Evolutionary conservation across 2,797 vertebrate genomes (phyloP).

Genomic region (Apogon hyalosoma): DNA sequence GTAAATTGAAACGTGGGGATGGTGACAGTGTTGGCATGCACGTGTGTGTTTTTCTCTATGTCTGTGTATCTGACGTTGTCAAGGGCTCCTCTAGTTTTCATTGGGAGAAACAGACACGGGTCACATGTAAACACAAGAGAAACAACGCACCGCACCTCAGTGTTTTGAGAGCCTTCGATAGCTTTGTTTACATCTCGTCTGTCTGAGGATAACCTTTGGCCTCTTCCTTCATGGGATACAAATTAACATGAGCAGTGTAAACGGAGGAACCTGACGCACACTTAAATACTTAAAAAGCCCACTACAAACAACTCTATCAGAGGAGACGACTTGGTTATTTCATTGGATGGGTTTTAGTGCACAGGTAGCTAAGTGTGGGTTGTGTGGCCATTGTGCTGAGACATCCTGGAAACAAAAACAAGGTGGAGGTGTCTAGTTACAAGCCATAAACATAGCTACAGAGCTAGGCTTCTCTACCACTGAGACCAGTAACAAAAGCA

Average conservation of each 20-base stretch:
- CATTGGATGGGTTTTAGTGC: constrained; percentile 4
- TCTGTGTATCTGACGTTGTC: constrained; percentile 29
- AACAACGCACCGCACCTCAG: constrained; percentile 34
- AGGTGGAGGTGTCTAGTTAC: constrained; percentile 47
- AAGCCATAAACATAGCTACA: constrained; percentile 22
- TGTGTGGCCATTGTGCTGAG: constrained; percentile 27
- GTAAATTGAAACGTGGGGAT: constrained; percentile 31
- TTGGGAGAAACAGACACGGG: constrained; percentile 20
- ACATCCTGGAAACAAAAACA: constrained; percentile 28
- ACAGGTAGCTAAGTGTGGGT: constrained; percentile 16
- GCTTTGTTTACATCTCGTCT: constrained; percentile 52
- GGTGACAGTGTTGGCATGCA: background rate
- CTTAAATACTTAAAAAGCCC: background rate
- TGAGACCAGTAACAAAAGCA: constrained; percentile 13
- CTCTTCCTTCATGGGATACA: constrained; percentile 24
- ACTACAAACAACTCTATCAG: background rate
- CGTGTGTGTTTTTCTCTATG: constrained; percentile 7
- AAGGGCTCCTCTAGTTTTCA: constrained; percentile 17
- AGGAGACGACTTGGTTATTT: background rate
- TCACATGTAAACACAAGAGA: constrained; percentile 45
- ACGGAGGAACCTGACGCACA: constrained; percentile 15
- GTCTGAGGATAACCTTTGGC: constrained; percentile 58
- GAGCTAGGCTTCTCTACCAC: background rate
- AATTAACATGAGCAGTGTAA: constrained; percentile 39
- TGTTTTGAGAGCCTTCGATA: constrained; percentile 14